A percentile compares a stretch with the other conserved stretches of the same genome.
Evolutionary conservation across 2,888 invertebrate genomes (phyloP).

Genomic region (Venustoraphidia nigricollis): DNA sequence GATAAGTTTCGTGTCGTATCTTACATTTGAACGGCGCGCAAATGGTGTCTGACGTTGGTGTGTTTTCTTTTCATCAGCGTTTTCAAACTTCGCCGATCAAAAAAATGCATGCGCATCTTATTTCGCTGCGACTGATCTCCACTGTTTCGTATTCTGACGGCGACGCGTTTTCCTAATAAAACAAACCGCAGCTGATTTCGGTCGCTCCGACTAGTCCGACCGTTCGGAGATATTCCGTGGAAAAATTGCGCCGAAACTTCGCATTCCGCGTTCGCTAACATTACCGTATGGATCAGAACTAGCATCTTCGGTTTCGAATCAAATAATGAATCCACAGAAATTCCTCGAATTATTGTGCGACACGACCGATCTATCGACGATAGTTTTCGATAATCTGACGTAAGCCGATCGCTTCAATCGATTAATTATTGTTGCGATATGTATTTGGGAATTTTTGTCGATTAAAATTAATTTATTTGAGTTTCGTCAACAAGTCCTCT

Average conservation of each 20-base stretch:
- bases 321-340: too few species aligned
- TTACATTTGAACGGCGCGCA: slow-evolving; percentile 26
- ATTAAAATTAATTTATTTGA: too few species aligned
- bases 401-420: too few species aligned
- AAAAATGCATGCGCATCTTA: slow-evolving; percentile 18
- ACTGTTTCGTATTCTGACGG: slow-evolving; percentile 13
- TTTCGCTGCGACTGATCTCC: slow-evolving; percentile 17
- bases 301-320: slow-evolving; percentile 10
- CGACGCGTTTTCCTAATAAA: slow-evolving; percentile 13
- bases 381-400: too few species aligned
- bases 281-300: slow-evolving; percentile 29
- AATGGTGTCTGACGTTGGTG: slow-evolving; percentile 23
- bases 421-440: too few species aligned
- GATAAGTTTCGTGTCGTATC: slow-evolving; percentile 4
- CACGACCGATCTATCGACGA: too few species aligned
- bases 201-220: background rate
- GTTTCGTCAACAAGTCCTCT: too few species aligned
- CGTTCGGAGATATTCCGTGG: slow-evolving; percentile 20
- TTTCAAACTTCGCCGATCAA: slow-evolving; percentile 17
- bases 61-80: slow-evolving; percentile 22
- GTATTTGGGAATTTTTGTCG: too few species aligned
- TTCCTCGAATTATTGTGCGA: too few species aligned
- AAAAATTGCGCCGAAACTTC: slow-evolving; percentile 28
- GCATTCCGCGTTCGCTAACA: slow-evolving; percentile 26
- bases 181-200: slow-evolving; percentile 7